Base-by-base conservation (phyloP, 2,113 vertebrate genomes). In the Aplodontia rufa region DNA sequence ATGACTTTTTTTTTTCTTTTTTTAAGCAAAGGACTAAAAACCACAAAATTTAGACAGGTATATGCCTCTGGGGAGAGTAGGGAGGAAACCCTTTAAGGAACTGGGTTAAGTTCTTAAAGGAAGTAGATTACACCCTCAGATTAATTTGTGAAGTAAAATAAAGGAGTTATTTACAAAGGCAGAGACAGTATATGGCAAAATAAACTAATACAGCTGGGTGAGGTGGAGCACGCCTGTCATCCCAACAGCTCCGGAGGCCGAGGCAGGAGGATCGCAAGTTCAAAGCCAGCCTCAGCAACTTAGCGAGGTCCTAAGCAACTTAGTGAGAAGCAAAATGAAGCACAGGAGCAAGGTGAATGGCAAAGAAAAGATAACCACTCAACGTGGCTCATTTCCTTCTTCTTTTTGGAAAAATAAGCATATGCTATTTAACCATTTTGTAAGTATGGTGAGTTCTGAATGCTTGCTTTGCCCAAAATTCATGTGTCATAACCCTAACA, bases 321-420 rank as follows among this genome's bases (percentile, higher is more conserved):
- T n/a, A n/a, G n/a, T 0, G 0, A 3, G 8, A 22, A 3, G 35
- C 32, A 60, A 72, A 69, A n/a, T 22, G 1, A 45, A 55, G 28
- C 35, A 55, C 26, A 10, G 17, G 24, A 3, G 47, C 76, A 82
- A 45, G 49, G 8, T 12, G 35, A 79, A 62, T 26, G 26, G 62
- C 24, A 93, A 19, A 83, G 20, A 12, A 10, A 69, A 66, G 69
- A 26, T 22, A 32, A 3, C 13, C 9, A 26, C 37, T 78, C 42
- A 42, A 3, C 24, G 19, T 20, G 20, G 55, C 53, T 82, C 58
- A 86, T 32, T 53, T 45, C 40, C 49, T 60, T 60, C 58, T 85
- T 72, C 53, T 68, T 69, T 30, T 76, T 64, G n/a, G n/a, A 49
- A 55, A 35, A 85, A 37, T 10, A 47, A 37, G 26, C 53, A 17